A percentile compares a stretch with the other conserved stretches of the same genome.
Conservation (phyloP, 2,888 invertebrate genomes). For the Nesidiocoris tenuis region DNA sequence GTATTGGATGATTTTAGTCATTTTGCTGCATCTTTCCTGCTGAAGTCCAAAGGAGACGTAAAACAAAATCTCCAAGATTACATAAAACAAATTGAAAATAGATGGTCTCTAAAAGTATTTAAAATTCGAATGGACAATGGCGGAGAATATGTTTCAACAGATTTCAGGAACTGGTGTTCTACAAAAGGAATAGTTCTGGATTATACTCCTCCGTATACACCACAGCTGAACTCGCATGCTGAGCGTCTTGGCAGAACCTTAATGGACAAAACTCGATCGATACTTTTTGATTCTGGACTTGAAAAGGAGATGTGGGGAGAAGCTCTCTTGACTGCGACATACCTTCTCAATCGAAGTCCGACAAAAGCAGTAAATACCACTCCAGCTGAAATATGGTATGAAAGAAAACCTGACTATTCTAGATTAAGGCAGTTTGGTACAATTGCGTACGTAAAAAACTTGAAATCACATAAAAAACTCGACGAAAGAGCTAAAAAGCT, state of each 20-base stretch:
- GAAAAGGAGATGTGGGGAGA: conserved; percentile 52
- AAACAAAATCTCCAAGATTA: no score
- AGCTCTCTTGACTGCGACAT: conserved; percentile 51
- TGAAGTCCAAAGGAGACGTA: no score
- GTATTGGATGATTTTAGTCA: no score
- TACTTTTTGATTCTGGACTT: conserved; percentile 51
- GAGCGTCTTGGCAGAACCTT: conserved; percentile 50
- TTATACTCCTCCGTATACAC: no score
- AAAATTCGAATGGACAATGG: no score
- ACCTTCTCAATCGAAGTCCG: conserved; percentile 51
- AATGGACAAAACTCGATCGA: conserved; percentile 49
- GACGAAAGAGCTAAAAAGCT: conserved; percentile 51
- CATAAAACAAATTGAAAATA: no score
- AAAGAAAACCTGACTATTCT: conserved; percentile 51
- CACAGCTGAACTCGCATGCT: no score
- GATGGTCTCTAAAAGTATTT: no score
- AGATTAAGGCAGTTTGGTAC: conserved; percentile 52
- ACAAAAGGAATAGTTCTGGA: no score
- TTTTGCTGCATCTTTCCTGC: no score
- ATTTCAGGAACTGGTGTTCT: no score
- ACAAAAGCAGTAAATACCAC: conserved; percentile 48
- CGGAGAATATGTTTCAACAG: no score
- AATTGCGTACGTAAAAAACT: conserved; percentile 50
- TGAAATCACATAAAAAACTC: conserved; percentile 50
- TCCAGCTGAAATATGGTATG: conserved; percentile 52